These are phyloP conservation scores for Steinernema hermaphroditum DNA, from an alignment of 2,888 invertebrate species.

Conservation along the genomic window DNA sequence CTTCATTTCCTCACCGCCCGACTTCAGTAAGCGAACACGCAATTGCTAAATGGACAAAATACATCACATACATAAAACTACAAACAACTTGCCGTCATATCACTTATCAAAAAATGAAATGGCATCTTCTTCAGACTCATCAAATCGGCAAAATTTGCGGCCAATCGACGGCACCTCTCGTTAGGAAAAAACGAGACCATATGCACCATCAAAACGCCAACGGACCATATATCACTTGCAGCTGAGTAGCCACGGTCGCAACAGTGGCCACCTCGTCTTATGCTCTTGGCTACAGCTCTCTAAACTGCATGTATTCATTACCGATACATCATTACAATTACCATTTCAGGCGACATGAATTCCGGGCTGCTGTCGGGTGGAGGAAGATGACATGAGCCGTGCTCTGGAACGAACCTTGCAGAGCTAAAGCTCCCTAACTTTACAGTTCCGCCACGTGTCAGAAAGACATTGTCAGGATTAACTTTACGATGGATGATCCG, in stretches of 20 bases:
- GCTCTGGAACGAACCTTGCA: conserved; percentile 35
- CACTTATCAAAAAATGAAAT: too few species aligned
- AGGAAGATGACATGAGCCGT: conserved; percentile 28
- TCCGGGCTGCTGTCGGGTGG: conserved; percentile 48
- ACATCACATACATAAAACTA: not conserved
- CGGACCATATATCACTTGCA: conserved; percentile 15
- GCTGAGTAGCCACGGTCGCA: too few species aligned
- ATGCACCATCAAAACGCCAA: conserved; percentile 46
- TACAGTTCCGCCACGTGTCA: conserved; percentile 53
- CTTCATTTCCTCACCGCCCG: conserved; percentile 47
- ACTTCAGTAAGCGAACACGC: conserved; percentile 50
- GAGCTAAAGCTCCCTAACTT: conserved; percentile 49
- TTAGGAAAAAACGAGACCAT: conserved; percentile 54
- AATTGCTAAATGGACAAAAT: conserved; percentile 44
- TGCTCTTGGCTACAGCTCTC: not conserved
- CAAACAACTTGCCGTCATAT: too few species aligned
- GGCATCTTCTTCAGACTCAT: too few species aligned
- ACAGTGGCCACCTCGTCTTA: too few species aligned
- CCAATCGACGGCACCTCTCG: conserved; percentile 48
- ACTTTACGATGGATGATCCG: conserved; percentile 50
- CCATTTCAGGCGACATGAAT: conserved; percentile 55
- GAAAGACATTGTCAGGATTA: conserved; percentile 45
- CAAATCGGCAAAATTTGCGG: conserved; percentile 45
- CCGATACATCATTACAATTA: conserved; percentile 13
- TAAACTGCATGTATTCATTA: not conserved